These are phyloP conservation scores for Hydrotaea diabolus DNA, from an alignment of 2,888 invertebrate species.

Conservation along the genomic window DNA sequence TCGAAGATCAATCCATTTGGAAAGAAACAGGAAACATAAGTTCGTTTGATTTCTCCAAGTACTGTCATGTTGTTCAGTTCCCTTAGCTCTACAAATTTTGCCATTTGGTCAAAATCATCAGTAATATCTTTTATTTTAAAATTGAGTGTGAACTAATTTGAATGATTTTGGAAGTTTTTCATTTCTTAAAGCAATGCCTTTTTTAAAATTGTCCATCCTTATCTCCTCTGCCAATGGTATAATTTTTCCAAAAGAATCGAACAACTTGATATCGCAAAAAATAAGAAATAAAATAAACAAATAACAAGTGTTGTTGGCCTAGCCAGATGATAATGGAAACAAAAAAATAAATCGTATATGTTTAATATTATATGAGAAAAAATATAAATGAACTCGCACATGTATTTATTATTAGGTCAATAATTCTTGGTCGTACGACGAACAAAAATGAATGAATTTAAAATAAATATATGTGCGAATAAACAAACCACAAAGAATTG, in stretches of 20 bases:
- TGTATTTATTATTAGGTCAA: no score
- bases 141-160: background rate
- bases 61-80: slow-evolving; percentile 30
- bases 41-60: background rate
- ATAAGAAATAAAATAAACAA: slow-evolving; percentile 19
- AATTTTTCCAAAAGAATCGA: slow-evolving; percentile 14
- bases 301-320: slow-evolving; percentile 40
- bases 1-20: slow-evolving; percentile 90
- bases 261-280: slow-evolving; percentile 21
- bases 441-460: slow-evolving; percentile 12
- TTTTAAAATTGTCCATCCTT: slow-evolving; percentile 3
- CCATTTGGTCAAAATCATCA: background rate
- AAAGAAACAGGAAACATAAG: slow-evolving; percentile 82
- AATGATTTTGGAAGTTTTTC: no score
- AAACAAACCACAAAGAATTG: slow-evolving; percentile 4
- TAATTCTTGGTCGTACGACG: no score
- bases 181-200: background rate
- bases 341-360: slow-evolving; percentile 17
- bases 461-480: background rate
- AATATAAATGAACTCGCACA: background rate
- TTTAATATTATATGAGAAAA: slow-evolving; percentile 4
- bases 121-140: background rate
- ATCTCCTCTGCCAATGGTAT: background rate
- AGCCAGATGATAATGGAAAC: slow-evolving; percentile 35
- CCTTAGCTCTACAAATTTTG: background rate